A percentile compares a stretch with the other conserved stretches of the same genome.
Evolutionary conservation across 2,888 invertebrate genomes (phyloP).

Genomic region (Dryomyza anilis): DNA sequence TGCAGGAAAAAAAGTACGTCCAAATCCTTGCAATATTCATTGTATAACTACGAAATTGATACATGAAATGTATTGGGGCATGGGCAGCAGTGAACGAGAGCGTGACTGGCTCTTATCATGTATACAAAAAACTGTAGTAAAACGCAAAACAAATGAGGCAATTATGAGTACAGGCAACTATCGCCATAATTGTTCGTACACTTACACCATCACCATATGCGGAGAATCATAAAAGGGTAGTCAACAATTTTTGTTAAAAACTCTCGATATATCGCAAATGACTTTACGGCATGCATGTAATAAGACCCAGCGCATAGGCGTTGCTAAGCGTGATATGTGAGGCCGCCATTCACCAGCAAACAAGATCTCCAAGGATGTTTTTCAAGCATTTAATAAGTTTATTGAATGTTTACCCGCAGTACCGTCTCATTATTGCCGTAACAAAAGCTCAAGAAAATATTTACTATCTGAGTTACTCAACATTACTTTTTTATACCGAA

Average conservation of each 20-base stretch:
- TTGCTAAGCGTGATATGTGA: slow-evolving; percentile 17
- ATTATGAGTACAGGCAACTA: too few species aligned
- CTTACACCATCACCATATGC: slow-evolving; percentile 27
- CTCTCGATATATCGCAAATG: too few species aligned
- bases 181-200: slow-evolving; percentile 21
- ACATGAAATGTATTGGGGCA: slow-evolving; percentile 29
- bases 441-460: slow-evolving; percentile 30
- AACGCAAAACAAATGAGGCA: slow-evolving; percentile 21
- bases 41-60: too few species aligned
- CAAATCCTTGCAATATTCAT: too few species aligned
- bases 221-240: slow-evolving; percentile 24
- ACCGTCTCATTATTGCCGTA: slow-evolving; percentile 29
- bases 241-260: slow-evolving; percentile 32
- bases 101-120: slow-evolving; percentile 27
- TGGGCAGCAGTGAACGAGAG: slow-evolving; percentile 26
- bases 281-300: slow-evolving; percentile 14
- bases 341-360: slow-evolving; percentile 9
- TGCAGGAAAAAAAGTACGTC: too few species aligned
- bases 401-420: slow-evolving; percentile 31
- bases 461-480: slow-evolving; percentile 27
- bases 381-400: slow-evolving; percentile 26
- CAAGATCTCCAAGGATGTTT: slow-evolving; percentile 25
- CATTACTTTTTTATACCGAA: slow-evolving; percentile 18
- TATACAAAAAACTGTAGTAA: slow-evolving; percentile 17
- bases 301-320: slow-evolving; percentile 14